These are phyloP conservation scores for Procapra przewalskii DNA, from an alignment of 2,113 vertebrate genomes.

Conservation along the genomic window DNA sequence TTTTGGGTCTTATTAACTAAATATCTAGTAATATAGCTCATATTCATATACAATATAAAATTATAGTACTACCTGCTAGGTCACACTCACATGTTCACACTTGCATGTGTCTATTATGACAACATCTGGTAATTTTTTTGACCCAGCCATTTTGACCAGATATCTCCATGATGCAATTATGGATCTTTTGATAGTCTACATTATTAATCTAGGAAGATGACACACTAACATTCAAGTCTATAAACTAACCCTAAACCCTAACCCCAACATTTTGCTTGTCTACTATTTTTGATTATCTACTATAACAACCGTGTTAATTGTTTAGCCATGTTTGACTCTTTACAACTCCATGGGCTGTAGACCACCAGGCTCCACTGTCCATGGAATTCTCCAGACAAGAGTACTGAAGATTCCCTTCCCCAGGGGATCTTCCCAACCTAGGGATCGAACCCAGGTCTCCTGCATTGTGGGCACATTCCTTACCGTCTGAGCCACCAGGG, in stretches of 20 bases:
- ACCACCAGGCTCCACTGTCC: not conserved
- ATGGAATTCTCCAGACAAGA: not conserved
- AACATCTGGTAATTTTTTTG: not conserved
- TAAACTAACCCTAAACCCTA: not conserved
- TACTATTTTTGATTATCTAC: not conserved
- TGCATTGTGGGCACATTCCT: not conserved
- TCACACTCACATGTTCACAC: not conserved
- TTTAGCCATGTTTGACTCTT: not conserved
- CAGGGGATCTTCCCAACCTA: not conserved
- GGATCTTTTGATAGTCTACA: not conserved
- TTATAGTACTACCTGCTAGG: not conserved
- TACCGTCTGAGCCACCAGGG: not conserved
- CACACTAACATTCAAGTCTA: not conserved
- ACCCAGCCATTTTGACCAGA: not conserved
- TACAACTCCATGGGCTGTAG: not conserved
- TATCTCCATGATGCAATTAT: not conserved
- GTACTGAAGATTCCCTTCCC: not conserved
- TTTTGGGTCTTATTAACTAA: not conserved
- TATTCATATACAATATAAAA: slow-evolving; percentile 5
- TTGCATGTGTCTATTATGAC: not conserved
- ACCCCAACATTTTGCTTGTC: not conserved
- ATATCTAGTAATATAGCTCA: not conserved
- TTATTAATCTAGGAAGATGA: not conserved
- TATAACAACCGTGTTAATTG: not conserved
- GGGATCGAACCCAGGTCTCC: not conserved